Conservation (phyloP, 2,113 vertebrate genomes). For the Microcebus jonahi region DNA sequence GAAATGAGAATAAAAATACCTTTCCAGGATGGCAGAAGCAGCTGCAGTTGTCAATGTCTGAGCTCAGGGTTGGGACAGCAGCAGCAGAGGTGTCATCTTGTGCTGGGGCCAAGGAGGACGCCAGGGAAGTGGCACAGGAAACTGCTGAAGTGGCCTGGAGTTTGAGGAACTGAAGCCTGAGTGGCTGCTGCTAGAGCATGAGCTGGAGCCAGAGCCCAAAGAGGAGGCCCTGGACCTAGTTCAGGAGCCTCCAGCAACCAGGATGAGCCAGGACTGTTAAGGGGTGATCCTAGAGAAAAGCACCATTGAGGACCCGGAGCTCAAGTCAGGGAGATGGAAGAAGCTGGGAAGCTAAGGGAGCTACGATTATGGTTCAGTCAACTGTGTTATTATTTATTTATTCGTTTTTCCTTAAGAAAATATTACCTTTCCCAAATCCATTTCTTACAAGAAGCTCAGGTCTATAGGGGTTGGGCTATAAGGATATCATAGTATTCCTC, state of each 20-base stretch:
- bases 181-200: slow-evolving; percentile 51
- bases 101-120: slow-evolving; percentile 53
- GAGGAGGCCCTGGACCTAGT: slow-evolving; percentile 85
- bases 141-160: slow-evolving; percentile 59
- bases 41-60: slow-evolving; percentile 57
- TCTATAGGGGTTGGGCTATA: slow-evolving; percentile 84
- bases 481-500: not conserved
- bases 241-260: slow-evolving; percentile 82
- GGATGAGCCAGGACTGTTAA: slow-evolving; percentile 88
- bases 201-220: slow-evolving; percentile 47
- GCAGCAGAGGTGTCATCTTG: slow-evolving; percentile 20
- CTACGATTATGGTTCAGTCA: slow-evolving; percentile 92
- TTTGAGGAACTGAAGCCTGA: slow-evolving; percentile 58
- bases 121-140: slow-evolving; percentile 57
- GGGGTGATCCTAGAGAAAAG: slow-evolving; percentile 89
- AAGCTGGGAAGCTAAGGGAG: slow-evolving; percentile 92
- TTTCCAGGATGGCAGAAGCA: slow-evolving; percentile 42
- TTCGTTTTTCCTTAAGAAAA: too few species aligned
- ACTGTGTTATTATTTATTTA: slow-evolving; percentile 83
- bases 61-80: slow-evolving; percentile 28
- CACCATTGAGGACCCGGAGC: slow-evolving; percentile 92
- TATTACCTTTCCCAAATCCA: too few species aligned
- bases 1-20: not conserved
- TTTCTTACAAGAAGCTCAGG: slow-evolving; percentile 67
- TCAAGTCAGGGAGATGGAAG: slow-evolving; percentile 93